phyloP scores from a whole-genome alignment of 2,797 vertebrate species.

The Fundulus diaphanus region DNA sequence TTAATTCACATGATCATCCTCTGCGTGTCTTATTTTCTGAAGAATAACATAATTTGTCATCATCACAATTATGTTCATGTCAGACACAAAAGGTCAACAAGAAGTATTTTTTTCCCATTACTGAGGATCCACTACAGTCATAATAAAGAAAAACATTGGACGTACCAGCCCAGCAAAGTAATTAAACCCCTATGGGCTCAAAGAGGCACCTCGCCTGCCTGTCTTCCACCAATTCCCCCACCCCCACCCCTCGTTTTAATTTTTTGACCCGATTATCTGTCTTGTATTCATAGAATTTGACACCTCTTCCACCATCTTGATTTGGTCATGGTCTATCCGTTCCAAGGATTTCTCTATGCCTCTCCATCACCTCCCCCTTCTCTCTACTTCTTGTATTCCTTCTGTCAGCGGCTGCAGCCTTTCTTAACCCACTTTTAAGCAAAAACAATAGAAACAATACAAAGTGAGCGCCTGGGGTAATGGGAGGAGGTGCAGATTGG shows the following conservation, averaged over 20 bases:
- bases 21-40: too few species aligned
- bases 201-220: not conserved
- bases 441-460: constrained; percentile 79
- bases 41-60: not conserved
- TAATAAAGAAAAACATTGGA: not conserved
- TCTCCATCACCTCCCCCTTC: constrained; percentile 21
- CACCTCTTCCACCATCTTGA: constrained; percentile 35
- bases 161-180: not conserved
- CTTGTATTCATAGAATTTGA: constrained; percentile 52
- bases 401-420: constrained; percentile 48
- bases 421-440: constrained; percentile 75
- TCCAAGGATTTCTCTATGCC: constrained; percentile 11
- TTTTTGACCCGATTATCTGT: constrained; percentile 53
- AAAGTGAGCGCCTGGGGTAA: constrained; percentile 64
- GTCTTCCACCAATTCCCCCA: not conserved
- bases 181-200: too few species aligned
- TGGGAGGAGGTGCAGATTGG: constrained; percentile 60
- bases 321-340: constrained; percentile 48
- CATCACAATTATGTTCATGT: not conserved
- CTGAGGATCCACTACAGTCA: too few species aligned
- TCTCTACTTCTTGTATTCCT: constrained; percentile 34
- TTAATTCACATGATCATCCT: too few species aligned
- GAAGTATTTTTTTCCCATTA: not conserved
- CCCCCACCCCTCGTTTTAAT: too few species aligned
- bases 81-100: not conserved